These are phyloP conservation scores for Sycobia sp. DNA, from an alignment of 1,140 invertebrate genomes.

Conservation along the genomic window DNA sequence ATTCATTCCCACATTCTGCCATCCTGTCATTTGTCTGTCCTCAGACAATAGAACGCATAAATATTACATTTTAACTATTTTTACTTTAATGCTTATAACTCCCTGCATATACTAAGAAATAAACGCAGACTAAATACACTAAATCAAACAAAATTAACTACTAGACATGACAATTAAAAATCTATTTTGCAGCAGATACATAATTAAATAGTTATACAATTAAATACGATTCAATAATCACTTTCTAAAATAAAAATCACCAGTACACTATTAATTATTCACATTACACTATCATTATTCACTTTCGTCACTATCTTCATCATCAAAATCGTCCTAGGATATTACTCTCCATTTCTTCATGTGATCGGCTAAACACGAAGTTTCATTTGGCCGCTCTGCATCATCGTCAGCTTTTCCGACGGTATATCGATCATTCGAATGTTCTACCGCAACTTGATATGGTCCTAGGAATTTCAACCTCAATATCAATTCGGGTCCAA, in stretches of 20 bases:
- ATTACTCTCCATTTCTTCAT: neutral
- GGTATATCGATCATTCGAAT: neutral
- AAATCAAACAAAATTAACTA: too few species aligned
- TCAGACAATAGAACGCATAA: neutral
- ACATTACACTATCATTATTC: too few species aligned
- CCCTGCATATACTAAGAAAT: too few species aligned
- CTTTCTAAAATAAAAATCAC: too few species aligned
- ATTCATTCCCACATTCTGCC: too few species aligned
- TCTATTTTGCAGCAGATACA: too few species aligned
- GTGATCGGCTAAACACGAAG: neutral
- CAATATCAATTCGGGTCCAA: slow-evolving; percentile 13
- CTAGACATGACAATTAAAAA: too few species aligned
- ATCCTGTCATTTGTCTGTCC: neutral
- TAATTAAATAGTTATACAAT: too few species aligned
- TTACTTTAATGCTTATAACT: neutral
- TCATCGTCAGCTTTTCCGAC: neutral
- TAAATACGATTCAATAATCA: too few species aligned
- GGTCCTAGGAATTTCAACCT: slow-evolving; percentile 2
- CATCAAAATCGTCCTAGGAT: neutral
- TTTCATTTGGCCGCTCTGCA: slow-evolving; percentile 1
- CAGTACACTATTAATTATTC: too few species aligned
- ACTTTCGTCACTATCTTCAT: neutral
- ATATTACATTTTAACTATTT: neutral
- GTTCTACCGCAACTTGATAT: slow-evolving; percentile 2
- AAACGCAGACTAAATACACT: too few species aligned